Base-by-base conservation (phyloP, 2,888 invertebrate species). In the Quadroppia sp. region DNA sequence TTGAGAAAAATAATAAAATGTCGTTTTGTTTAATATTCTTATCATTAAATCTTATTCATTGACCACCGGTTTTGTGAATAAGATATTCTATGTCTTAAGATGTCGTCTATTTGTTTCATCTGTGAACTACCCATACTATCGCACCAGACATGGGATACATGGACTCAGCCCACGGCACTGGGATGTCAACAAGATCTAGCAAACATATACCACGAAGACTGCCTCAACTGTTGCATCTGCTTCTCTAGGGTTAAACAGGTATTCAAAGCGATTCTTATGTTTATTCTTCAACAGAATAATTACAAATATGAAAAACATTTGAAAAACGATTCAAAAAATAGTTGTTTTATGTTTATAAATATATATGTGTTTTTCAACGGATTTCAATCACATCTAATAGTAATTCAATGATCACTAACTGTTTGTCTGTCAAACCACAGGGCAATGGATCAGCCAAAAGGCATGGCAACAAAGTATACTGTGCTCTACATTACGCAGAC, bases 401-500 rank as follows among this genome's bases (percentile, higher is more conserved):
- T n/a, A n/a, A n/a, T n/a, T n/a, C n/a, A n/a, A n/a, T n/a, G 9
- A 36, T 45, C 11, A 53, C 15, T 53, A 3, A 53, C 7, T 59
- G 30, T 50, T 4, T 20, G 20, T 32, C 9, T n/a, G 13, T 53
- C 67, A 9, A 7, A 64, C 30, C 6, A n/a, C 28, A 73, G 32
- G 77, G 78, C 20, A 75, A 76, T 13, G 79, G 74, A 53, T 77
- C 79, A 23, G 84, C 82, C 75, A 80, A 81, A 76, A 86, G 88
- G 81, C 88, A 88, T 86, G 88, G 89, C 86, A 94, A 94, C 86
- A 92, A 93, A 83, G 92, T 94, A 84, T 89, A 94, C 85, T 94
- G 94, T 89, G 93, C 94, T 85, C 87, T 94, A 84, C 94, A 94
- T 86, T 94, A 94, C 84, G 93, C 93, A 82, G 94, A 94, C 90